A percentile compares a stretch with the other conserved stretches of the same genome.
These are phyloP conservation scores for Acanthurus lineatus DNA, from an alignment of 2,797 vertebrate species.

Conservation along the genomic window DNA sequence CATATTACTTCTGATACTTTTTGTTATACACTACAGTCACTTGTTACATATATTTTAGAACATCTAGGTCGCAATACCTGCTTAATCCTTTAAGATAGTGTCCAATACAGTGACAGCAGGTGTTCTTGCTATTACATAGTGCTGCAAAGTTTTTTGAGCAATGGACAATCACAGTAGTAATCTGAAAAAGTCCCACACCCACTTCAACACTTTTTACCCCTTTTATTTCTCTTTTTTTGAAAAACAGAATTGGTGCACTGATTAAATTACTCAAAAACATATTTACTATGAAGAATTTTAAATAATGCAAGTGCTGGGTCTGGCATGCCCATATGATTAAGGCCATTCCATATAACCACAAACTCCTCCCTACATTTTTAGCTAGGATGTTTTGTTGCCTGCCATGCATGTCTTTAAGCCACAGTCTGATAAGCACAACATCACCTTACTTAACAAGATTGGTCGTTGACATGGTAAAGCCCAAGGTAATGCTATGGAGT, in stretches of 20 bases:
- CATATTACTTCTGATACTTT: background rate
- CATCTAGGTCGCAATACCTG: background rate
- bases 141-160: background rate
- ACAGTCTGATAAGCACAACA: no score
- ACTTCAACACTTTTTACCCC: background rate
- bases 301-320: background rate
- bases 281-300: background rate
- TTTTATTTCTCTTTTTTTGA: no score
- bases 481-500: no score
- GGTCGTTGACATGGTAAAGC: no score
- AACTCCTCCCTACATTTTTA: background rate
- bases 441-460: no score
- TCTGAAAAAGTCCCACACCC: background rate
- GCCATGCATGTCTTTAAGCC: no score
- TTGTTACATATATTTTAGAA: background rate
- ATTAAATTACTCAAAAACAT: conserved; percentile 6
- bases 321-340: background rate
- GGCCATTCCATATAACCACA: background rate
- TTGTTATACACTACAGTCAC: background rate
- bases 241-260: background rate
- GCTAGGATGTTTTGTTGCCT: no score
- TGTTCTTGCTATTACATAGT: background rate
- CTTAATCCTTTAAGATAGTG: background rate
- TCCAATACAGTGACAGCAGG: background rate
- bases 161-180: background rate